Evolutionary conservation across 2,113 vertebrate species (phyloP).

Genomic region (Malurus alboscapulatus): DNA sequence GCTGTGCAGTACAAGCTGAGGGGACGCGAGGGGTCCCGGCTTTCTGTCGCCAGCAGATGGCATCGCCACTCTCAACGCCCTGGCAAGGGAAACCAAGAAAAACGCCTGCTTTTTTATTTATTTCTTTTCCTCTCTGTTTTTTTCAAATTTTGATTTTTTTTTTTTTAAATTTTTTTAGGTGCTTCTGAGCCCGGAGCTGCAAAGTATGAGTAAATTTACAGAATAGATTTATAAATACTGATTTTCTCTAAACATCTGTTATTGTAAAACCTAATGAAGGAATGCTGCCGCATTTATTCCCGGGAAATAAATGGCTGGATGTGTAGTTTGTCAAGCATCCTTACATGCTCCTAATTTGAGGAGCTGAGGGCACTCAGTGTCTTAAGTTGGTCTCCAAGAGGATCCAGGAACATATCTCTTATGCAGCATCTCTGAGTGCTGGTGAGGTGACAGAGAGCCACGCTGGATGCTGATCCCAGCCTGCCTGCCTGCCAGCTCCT

Average conservation of each 20-base stretch:
- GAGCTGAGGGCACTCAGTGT: background rate
- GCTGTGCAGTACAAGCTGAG: background rate
- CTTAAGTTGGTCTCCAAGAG: background rate
- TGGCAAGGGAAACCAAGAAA: background rate
- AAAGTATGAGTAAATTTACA: background rate
- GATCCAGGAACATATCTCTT: background rate
- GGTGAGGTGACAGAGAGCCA: background rate
- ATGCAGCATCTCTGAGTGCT: background rate
- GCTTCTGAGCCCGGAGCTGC: background rate
- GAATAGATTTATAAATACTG: background rate
- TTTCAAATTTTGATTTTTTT: background rate
- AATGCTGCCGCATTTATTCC: background rate
- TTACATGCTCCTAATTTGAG: background rate
- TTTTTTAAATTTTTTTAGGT: background rate
- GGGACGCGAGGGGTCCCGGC: background rate
- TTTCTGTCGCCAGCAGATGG: slow-evolving; percentile 51
- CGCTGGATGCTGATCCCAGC: background rate
- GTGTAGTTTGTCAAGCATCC: background rate
- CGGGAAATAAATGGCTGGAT: background rate
- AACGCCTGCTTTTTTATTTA: rapidly evolving
- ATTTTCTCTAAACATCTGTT: background rate
- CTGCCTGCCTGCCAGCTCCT: background rate
- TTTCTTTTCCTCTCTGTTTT: background rate
- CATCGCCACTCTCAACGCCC: background rate
- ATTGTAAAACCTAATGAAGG: background rate